Evolutionary conservation across 2,797 vertebrate species (phyloP).

Genomic region (Melanotaenia parkinsoni): DNA sequence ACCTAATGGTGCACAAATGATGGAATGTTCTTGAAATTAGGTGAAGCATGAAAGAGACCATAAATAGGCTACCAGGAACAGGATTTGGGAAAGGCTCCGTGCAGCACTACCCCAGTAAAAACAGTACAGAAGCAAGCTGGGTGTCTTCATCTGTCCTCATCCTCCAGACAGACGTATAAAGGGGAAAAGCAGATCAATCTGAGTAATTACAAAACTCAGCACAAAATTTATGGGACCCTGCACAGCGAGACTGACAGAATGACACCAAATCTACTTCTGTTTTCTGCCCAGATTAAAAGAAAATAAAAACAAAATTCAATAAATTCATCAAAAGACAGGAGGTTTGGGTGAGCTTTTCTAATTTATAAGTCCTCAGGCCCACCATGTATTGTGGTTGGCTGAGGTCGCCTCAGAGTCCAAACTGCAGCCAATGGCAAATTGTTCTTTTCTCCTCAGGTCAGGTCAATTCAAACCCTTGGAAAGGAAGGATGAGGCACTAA

Average conservation of each 20-base stretch:
- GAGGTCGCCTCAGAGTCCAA: conserved; percentile 55
- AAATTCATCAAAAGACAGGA: conserved; percentile 71
- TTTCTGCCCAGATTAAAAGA: conserved; percentile 57
- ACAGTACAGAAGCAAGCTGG: conserved; percentile 53
- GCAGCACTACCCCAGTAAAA: conserved; percentile 56
- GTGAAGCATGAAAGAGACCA: conserved; percentile 77
- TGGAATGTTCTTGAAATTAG: conserved; percentile 79
- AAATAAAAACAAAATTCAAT: conserved; percentile 69
- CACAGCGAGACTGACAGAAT: conserved; percentile 58
- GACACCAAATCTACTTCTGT: conserved; percentile 57
- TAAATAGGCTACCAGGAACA: conserved; percentile 74
- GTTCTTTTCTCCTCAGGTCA: conserved; percentile 49
- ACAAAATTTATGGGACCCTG: conserved; percentile 74
- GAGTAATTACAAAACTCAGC: conserved; percentile 68
- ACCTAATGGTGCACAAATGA: conserved; percentile 76
- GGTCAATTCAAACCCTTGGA: conserved; percentile 55
- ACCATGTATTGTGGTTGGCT: conserved; percentile 77
- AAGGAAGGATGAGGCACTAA: conserved; percentile 44
- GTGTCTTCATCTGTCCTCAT: conserved; percentile 61
- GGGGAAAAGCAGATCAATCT: conserved; percentile 64
- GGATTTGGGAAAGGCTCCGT: conserved; percentile 67
- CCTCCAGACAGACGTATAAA: conserved; percentile 44
- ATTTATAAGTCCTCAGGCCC: conserved; percentile 79
- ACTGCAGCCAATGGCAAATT: conserved; percentile 62
- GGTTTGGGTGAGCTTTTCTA: conserved; percentile 67